Evolutionary conservation across 2,113 vertebrate genomes (phyloP).

Genomic region (Catharus minimus): DNA sequence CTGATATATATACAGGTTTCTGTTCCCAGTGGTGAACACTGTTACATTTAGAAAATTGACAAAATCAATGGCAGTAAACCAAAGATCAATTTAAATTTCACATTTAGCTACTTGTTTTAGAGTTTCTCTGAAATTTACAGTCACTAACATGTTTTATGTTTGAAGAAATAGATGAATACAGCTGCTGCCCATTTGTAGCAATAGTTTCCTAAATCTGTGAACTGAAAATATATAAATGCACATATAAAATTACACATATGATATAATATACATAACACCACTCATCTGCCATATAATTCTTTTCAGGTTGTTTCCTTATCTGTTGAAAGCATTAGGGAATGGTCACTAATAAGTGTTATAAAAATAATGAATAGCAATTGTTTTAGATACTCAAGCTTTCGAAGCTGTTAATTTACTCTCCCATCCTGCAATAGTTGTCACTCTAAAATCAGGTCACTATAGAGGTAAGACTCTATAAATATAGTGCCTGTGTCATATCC

Average conservation of each 20-base stretch:
- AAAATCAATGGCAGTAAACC: conserved; percentile 71
- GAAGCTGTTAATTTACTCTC: conserved; percentile 69
- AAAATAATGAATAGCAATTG: conserved; percentile 51
- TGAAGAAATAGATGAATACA: conserved; percentile 35
- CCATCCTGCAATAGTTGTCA: conserved; percentile 67
- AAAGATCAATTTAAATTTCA: conserved; percentile 74
- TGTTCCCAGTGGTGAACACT: conserved; percentile 60
- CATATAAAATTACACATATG: background rate
- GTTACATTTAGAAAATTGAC: conserved; percentile 66
- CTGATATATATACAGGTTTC: conserved; percentile 47
- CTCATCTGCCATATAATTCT: background rate
- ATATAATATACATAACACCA: background rate
- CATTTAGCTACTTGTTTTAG: conserved; percentile 64
- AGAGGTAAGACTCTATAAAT: conserved; percentile 79
- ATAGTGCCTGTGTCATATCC: conserved; percentile 82
- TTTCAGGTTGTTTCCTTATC: conserved; percentile 42
- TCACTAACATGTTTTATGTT: conserved; percentile 25
- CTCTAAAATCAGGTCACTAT: conserved; percentile 75
- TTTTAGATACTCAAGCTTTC: conserved; percentile 55
- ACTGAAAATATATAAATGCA: background rate
- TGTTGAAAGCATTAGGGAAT: conserved; percentile 44
- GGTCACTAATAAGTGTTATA: conserved; percentile 49
- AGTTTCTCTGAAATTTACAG: conserved; percentile 50
- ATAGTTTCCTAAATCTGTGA: conserved; percentile 40
- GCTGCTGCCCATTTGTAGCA: background rate